Evolutionary conservation across 1,140 invertebrate genomes (phyloP).

Genomic region (Manduca sexta): DNA sequence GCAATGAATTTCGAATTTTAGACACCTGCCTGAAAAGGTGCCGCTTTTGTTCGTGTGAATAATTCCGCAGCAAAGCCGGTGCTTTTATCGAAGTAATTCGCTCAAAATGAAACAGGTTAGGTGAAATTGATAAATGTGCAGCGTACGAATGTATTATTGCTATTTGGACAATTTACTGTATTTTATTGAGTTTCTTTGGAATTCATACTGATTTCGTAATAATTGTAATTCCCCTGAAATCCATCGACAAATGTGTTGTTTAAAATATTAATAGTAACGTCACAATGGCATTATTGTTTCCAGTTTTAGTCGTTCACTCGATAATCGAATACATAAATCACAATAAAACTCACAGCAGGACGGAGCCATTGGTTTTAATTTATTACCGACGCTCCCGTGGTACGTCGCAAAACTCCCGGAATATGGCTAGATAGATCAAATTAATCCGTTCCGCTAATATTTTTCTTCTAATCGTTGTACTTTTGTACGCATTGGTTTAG

Average conservation of each 20-base stretch:
- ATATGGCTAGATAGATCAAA: too few relatives aligned
- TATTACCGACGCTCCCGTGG: slow-evolving; percentile 25
- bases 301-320: slow-evolving; percentile 44
- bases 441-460: too few relatives aligned
- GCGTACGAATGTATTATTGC: too few relatives aligned
- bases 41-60: slow-evolving; percentile 43
- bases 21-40: slow-evolving; percentile 42
- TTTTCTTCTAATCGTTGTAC: too few relatives aligned
- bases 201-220: too few relatives aligned
- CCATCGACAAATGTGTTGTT: too few relatives aligned
- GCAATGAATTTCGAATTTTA: slow-evolving; percentile 55
- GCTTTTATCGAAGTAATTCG: slow-evolving; percentile 44
- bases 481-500: too few relatives aligned
- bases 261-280: slow-evolving; percentile 12
- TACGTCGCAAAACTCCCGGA: too few relatives aligned
- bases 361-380: slow-evolving; percentile 46
- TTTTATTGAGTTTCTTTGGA: too few relatives aligned
- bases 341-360: slow-evolving; percentile 56
- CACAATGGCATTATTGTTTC: slow-evolving; percentile 34
- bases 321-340: slow-evolving; percentile 60
- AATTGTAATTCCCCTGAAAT: too few relatives aligned
- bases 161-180: too few relatives aligned
- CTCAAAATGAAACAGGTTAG: slow-evolving; percentile 39
- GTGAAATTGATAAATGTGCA: slow-evolving; percentile 42
- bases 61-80: slow-evolving; percentile 27